Percentiles rank a stretch among this genome's conserved stretches.
Conservation (phyloP, 2,888 invertebrate species). For the Sericinus montela region DNA sequence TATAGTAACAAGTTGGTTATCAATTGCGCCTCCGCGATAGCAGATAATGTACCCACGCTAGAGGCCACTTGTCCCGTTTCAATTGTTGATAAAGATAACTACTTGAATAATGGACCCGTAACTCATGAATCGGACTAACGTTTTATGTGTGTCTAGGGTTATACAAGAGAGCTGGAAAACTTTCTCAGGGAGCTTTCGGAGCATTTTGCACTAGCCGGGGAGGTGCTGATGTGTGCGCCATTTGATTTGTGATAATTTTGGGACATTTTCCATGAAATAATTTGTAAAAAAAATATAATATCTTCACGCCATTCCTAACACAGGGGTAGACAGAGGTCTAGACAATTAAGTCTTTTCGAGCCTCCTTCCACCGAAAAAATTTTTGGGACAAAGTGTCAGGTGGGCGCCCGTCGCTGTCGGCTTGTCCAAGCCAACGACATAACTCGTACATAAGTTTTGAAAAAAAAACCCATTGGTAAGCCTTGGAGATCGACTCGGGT, state of each 20-base stretch:
- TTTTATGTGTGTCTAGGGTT: constrained; percentile 23
- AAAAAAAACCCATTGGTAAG: no score
- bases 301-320: no score
- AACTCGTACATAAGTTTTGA: no score
- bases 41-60: constrained; percentile 13
- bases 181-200: constrained; percentile 45
- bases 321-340: no score
- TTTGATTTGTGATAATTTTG: background rate
- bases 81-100: constrained; percentile 20
- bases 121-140: constrained; percentile 19
- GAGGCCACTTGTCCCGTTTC: constrained; percentile 12
- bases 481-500: no score
- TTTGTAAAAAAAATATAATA: no score
- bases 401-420: no score
- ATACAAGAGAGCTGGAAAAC: constrained; percentile 40
- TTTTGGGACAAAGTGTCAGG: no score
- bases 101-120: constrained; percentile 18
- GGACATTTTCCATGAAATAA: background rate
- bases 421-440: no score
- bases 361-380: no score
- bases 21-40: constrained; percentile 9
- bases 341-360: no score
- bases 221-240: constrained; percentile 12
- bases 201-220: constrained; percentile 36
- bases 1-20: constrained; percentile 8